Percentiles rank a stretch among this genome's conserved stretches.
These are phyloP conservation scores for Muscicapa comitata DNA, from an alignment of 2,797 vertebrate genomes.

Conservation along the genomic window DNA sequence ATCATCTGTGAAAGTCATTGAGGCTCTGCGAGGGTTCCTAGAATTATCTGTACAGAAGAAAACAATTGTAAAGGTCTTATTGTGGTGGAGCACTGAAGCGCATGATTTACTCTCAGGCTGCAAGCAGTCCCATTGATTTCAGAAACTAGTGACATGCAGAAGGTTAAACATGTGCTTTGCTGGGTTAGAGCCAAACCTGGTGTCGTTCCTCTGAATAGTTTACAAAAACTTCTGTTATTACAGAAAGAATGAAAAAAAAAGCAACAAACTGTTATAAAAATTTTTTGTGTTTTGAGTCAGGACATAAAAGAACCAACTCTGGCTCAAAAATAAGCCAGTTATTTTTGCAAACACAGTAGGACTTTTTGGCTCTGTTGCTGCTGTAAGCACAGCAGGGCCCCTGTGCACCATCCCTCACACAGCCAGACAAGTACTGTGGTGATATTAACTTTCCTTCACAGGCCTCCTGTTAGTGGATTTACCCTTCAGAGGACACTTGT, in stretches of 20 bases:
- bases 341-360: not conserved
- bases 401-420: not conserved
- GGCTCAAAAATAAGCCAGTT: not conserved
- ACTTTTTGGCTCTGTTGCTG: not conserved
- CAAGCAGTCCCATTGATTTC: slow-evolving; percentile 52
- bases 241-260: not conserved
- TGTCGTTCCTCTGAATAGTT: not conserved
- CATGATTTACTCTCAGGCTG: slow-evolving; percentile 50
- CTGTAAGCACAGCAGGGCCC: not conserved
- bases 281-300: not conserved
- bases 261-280: not conserved
- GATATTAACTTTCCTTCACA: not conserved
- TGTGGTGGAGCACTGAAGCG: slow-evolving; percentile 48
- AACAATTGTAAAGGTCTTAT: slow-evolving; percentile 51
- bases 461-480: not conserved
- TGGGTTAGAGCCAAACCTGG: not conserved
- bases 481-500: not conserved
- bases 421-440: not conserved
- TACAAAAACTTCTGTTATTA: not conserved
- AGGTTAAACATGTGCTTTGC: slow-evolving; percentile 60
- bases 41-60: slow-evolving; percentile 50
- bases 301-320: not conserved
- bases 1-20: not conserved
- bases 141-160: slow-evolving; percentile 46
- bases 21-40: not conserved